Base-by-base conservation (phyloP, 2,113 vertebrate species). In the Sander lucioperca region DNA sequence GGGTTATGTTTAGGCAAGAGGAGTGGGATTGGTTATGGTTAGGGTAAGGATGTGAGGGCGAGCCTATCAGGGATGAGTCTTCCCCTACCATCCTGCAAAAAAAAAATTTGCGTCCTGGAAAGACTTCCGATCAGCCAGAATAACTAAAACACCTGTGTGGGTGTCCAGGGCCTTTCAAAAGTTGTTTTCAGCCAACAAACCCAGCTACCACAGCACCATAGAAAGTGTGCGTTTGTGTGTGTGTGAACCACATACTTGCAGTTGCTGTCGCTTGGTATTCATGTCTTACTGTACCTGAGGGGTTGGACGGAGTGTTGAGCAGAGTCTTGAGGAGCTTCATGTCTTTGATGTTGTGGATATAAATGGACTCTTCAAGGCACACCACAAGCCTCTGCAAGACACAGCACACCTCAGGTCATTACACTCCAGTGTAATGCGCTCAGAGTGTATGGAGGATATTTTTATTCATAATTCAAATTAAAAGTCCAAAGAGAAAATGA, bases 331-430 rank as follows among this genome's bases (percentile, higher is more conserved):
- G 81, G 87, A 99, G 96, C 89, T 98, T 99, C 97, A 98, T 97
- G 89, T 99, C 97, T 87, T 98, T 99, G 71, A 99, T 99, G 91
- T 97, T 98, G 90, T 98, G 97, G 73, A 98, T 97, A 83, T 97
- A 97, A 90, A 97, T 96, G 9, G 96, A 96, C 68, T 97, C 97
- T 72, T 97, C 96, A 87, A 97, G 93, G 87, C 96, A 97, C 30
- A 97, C 96, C 27, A 97, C 93, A 68, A 98, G 93, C 92, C 97
- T 96, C 97, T 98, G 96, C 11, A 73, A 78, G 39, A 86, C 33
- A 88, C 39, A 76, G 19, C 21, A 66, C 16, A 9, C 9, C 9
- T 43, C 39, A 13, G 59, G 50, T 58, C 63, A 69, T 7, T 25
- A 23, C 19, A n/a, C 4, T 33, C 4, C 3, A 27, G 5, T n/a